phyloP scores from a whole-genome alignment of 2,113 vertebrate genomes.

The Zosterops borbonicus region DNA sequence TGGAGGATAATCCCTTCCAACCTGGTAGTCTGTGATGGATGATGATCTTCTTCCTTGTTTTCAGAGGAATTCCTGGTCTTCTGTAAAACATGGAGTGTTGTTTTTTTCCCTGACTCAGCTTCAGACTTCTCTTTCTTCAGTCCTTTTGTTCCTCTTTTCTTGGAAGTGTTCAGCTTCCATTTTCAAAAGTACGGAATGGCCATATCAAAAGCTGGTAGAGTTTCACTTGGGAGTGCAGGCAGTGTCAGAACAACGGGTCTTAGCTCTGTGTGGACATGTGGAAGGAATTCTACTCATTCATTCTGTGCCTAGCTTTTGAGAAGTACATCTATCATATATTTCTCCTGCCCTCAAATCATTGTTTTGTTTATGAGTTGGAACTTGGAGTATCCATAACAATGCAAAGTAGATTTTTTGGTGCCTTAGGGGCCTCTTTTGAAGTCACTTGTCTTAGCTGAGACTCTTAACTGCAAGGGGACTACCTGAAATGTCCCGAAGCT shows the following conservation, averaged over 20 bases:
- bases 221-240: neutral
- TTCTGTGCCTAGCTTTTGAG: neutral
- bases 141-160: neutral
- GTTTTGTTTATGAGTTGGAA: neutral
- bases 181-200: neutral
- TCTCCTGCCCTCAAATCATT: neutral
- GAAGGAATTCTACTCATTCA: neutral
- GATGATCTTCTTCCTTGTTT: neutral
- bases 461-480: neutral
- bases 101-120: neutral
- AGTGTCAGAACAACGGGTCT: neutral
- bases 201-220: neutral
- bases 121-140: neutral
- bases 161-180: neutral
- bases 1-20: neutral
- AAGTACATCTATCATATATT: neutral
- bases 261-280: neutral
- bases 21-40: neutral
- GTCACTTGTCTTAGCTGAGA: neutral
- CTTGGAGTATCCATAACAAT: neutral
- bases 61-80: neutral
- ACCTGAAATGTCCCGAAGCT: neutral
- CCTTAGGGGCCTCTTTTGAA: neutral
- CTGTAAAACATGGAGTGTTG: neutral
- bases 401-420: neutral